phyloP scores from a whole-genome alignment of 2,888 invertebrate genomes.

The Megastigmus dorsalis region DNA sequence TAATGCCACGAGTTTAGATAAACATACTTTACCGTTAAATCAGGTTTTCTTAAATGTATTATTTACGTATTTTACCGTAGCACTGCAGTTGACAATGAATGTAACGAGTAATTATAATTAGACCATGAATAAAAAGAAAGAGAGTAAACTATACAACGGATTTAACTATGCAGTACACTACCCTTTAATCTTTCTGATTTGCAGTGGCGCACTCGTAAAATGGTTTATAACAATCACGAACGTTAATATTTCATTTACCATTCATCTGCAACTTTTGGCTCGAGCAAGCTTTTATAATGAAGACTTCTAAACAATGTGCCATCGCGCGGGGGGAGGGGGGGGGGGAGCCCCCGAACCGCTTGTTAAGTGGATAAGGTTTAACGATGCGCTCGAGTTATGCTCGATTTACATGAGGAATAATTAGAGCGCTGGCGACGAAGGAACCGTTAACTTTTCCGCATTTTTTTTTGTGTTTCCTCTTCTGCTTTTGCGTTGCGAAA shows the following conservation, averaged over 20 bases:
- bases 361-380: slow-evolving; percentile 18
- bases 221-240: not conserved
- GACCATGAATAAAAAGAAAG: too few species aligned
- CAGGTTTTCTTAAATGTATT: too few species aligned
- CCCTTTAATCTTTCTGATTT: too few species aligned
- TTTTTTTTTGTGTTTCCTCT: slow-evolving; percentile 5
- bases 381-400: slow-evolving; percentile 13
- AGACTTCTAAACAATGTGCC: slow-evolving; percentile 14
- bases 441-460: not conserved
- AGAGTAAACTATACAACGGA: too few species aligned
- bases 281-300: slow-evolving; percentile 17
- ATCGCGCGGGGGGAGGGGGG: not conserved
- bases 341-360: not conserved
- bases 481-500: too few species aligned
- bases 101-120: too few species aligned
- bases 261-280: not conserved
- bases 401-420: slow-evolving; percentile 31
- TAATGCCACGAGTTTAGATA: too few species aligned
- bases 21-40: too few species aligned
- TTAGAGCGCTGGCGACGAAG: not conserved
- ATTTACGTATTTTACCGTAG: too few species aligned
- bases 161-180: too few species aligned
- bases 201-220: too few species aligned
- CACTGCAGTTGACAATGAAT: too few species aligned
- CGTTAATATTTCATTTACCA: not conserved